These are phyloP conservation scores for Planiliza haematocheilus DNA, from an alignment of 2,113 vertebrate genomes.

Conservation along the genomic window DNA sequence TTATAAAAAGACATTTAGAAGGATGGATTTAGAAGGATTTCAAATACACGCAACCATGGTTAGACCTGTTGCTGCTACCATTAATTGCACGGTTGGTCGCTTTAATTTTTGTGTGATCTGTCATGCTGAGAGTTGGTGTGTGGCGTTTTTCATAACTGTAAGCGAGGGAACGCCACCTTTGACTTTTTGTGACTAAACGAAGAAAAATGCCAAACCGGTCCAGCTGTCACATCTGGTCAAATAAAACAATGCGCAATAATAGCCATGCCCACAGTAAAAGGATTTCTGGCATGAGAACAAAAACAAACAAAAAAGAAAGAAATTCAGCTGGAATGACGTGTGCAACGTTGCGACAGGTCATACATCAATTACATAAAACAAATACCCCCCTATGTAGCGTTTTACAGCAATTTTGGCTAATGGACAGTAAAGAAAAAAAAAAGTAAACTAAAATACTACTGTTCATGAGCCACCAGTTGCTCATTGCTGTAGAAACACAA, in stretches of 20 bases:
- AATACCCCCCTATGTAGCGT: not conserved
- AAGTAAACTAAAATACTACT: not conserved
- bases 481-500: conserved; percentile 4
- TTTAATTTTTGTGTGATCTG: conserved; percentile 5
- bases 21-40: too few relatives aligned
- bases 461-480: conserved; percentile 10
- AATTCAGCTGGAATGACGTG: not conserved
- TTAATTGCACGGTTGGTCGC: conserved; percentile 3
- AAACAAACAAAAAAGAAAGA: not conserved
- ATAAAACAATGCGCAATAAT: not conserved
- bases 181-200: not conserved
- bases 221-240: not conserved
- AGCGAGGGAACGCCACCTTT: not conserved
- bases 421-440: not conserved
- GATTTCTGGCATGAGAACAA: not conserved
- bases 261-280: not conserved
- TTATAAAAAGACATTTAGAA: too few relatives aligned
- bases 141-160: not conserved
- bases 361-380: conserved; percentile 4
- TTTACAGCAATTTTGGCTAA: conserved; percentile 7
- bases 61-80: not conserved
- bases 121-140: not conserved
- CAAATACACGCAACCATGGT: not conserved
- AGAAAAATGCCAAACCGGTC: not conserved
- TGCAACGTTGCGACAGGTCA: not conserved